Evolutionary conservation across 1,140 invertebrate genomes (phyloP).

Genomic region (Babylonia areolata): DNA sequence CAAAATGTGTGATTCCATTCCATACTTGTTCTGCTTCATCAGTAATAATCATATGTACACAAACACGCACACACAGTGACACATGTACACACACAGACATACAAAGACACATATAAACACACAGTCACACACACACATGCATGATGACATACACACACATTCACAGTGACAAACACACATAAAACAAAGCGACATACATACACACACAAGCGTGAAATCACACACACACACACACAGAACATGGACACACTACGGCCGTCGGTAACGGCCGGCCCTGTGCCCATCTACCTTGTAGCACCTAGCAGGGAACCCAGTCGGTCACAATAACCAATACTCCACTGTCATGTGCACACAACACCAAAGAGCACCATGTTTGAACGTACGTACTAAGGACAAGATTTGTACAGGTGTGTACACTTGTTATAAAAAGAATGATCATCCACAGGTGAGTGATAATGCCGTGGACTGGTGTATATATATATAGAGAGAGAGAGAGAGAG

Average conservation of each 20-base stretch:
- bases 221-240: not conserved
- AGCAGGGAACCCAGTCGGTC: not conserved
- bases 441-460: too few species aligned
- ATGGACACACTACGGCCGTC: not conserved
- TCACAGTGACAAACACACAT: not conserved
- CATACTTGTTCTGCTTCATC: too few species aligned
- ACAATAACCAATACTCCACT: not conserved
- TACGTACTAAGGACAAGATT: not conserved
- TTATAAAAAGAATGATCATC: too few species aligned
- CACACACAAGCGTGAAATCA: not conserved
- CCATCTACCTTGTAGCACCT: constrained; percentile 2
- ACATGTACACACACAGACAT: too few species aligned
- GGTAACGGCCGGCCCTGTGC: not conserved
- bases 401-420: not conserved
- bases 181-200: not conserved
- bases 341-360: not conserved
- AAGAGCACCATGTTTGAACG: constrained; percentile 7
- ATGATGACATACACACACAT: not conserved
- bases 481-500: too few species aligned
- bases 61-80: too few species aligned
- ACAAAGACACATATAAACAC: too few species aligned
- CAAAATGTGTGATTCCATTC: too few species aligned
- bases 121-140: not conserved
- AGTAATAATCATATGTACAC: too few species aligned
- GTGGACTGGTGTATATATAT: too few species aligned